Conservation (phyloP, 92 coral and sea anemone species). For the Umimayanthus kanabou region DNA sequence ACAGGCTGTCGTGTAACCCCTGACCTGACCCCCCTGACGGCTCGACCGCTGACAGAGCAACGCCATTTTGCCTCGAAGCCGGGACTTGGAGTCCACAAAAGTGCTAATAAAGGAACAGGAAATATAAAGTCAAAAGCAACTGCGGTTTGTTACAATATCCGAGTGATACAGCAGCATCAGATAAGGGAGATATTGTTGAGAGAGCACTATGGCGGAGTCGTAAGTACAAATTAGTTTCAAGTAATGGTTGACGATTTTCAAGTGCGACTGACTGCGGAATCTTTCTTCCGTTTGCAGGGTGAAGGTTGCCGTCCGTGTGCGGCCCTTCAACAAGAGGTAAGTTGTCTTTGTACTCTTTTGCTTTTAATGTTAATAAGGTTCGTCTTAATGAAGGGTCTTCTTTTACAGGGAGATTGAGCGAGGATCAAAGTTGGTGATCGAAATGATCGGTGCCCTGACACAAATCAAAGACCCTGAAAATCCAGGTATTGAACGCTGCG, state of each 20-base stretch:
- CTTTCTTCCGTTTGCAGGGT: slow-evolving; percentile 65
- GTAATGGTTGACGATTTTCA: background rate
- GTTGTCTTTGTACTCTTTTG: slow-evolving; percentile 3
- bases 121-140: slow-evolving; percentile 12
- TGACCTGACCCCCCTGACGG: slow-evolving; percentile 15
- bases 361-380: background rate
- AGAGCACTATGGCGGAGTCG: slow-evolving; percentile 72
- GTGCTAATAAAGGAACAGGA: slow-evolving; percentile 35
- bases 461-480: slow-evolving; percentile 90
- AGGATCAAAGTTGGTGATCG: slow-evolving; percentile 81
- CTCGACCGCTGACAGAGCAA: slow-evolving; percentile 17
- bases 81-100: background rate
- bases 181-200: slow-evolving; percentile 2
- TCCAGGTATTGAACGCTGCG: slow-evolving; percentile 72
- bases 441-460: slow-evolving; percentile 88
- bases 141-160: slow-evolving; percentile 7
- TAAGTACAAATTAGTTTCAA: slow-evolving; percentile 56
- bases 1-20: background rate
- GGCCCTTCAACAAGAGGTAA: slow-evolving; percentile 98
- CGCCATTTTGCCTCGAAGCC: slow-evolving; percentile 41
- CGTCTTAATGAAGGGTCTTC: background rate
- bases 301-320: slow-evolving; percentile 98
- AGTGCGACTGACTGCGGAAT: background rate
- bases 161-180: background rate
- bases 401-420: slow-evolving; percentile 86